Percentiles rank a stretch among this genome's conserved stretches.
Conservation (phyloP, 2,888 invertebrate species). For the Polydrusus cervinus region DNA sequence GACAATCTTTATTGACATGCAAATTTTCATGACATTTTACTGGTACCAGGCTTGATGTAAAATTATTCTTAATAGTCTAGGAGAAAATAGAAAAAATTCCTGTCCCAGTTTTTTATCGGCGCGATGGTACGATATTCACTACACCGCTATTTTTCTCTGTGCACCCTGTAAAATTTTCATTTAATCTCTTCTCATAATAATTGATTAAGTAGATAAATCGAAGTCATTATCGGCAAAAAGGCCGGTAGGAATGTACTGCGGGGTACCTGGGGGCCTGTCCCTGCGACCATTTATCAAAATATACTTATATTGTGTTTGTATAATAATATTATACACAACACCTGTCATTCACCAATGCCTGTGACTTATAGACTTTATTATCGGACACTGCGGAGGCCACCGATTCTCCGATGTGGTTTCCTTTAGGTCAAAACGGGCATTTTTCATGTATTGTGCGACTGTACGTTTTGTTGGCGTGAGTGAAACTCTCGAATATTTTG, state of each 20-base stretch:
- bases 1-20: no score
- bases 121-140: no score
- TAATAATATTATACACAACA: conserved; percentile 62
- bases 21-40: no score
- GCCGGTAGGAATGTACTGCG: conserved; percentile 59
- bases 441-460: conserved; percentile 40
- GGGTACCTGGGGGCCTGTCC: conserved; percentile 59
- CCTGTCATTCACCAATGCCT: conserved; percentile 61
- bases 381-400: conserved; percentile 46
- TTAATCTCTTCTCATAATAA: conserved; percentile 53
- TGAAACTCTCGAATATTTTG: not conserved
- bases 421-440: conserved; percentile 57
- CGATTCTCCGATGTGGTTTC: conserved; percentile 37
- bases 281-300: conserved; percentile 61
- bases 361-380: conserved; percentile 63
- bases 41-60: no score
- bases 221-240: conserved; percentile 58
- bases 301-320: conserved; percentile 59
- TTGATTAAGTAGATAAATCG: conserved; percentile 61
- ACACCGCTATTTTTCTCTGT: no score
- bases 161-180: not conserved
- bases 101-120: no score
- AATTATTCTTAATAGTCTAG: no score
- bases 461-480: not conserved
- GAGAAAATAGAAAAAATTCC: no score